A percentile compares a stretch with the other conserved stretches of the same genome.
phyloP scores from a whole-genome alignment of 2,113 vertebrate genomes.

The Craseonycteris thonglongyai region DNA sequence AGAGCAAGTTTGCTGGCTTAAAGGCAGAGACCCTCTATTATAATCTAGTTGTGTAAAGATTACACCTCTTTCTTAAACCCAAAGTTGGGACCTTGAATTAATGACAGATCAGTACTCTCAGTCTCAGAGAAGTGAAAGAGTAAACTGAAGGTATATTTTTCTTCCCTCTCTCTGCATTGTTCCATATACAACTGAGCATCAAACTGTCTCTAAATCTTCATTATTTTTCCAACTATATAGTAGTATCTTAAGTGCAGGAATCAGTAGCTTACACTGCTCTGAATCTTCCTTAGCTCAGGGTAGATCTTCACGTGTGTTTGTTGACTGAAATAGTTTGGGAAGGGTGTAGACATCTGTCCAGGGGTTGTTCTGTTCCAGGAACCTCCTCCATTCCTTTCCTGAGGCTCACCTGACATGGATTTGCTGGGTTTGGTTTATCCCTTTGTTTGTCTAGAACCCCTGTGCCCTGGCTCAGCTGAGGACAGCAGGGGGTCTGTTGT shows the following conservation, averaged over 20 bases:
- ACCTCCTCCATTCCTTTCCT: neutral
- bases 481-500: neutral
- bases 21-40: rapidly evolving
- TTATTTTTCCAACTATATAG: neutral
- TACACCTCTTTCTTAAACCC: neutral
- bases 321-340: neutral
- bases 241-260: neutral
- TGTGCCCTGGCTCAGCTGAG: neutral
- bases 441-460: neutral
- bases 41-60: neutral
- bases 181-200: neutral
- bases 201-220: neutral
- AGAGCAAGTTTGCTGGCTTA: neutral
- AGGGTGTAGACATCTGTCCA: neutral
- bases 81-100: neutral
- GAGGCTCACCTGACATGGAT: neutral
- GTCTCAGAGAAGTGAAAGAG: neutral
- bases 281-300: neutral
- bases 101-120: neutral
- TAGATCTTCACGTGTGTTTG: neutral
- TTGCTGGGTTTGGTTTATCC: neutral
- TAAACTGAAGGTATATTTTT: neutral
- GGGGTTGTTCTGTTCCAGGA: too few species aligned
- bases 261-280: neutral
- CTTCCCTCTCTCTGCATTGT: neutral